These are phyloP conservation scores for Takifugu flavidus DNA, from an alignment of 2,113 vertebrate genomes.

Conservation along the genomic window DNA sequence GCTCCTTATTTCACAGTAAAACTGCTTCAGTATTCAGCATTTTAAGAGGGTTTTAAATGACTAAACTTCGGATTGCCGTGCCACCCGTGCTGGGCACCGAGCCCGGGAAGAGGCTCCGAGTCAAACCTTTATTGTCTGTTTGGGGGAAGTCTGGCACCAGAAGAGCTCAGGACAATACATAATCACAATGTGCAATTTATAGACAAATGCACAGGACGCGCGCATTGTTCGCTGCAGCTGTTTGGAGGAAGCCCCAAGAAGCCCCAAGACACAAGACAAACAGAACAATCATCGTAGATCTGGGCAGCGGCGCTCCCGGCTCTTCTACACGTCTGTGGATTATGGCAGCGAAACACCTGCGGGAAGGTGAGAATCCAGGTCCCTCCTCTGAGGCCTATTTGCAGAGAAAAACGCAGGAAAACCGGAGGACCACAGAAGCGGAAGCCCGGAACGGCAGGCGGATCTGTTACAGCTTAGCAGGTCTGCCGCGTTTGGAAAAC, in stretches of 20 bases:
- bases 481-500: slow-evolving; percentile 23
- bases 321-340: no score
- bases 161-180: slow-evolving; percentile 21
- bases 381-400: slow-evolving; percentile 18
- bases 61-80: not conserved
- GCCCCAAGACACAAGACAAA: slow-evolving; percentile 15
- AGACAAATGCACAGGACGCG: not conserved
- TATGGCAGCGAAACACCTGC: not conserved
- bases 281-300: not conserved
- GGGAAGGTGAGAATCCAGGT: not conserved
- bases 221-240: slow-evolving; percentile 16
- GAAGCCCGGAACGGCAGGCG: slow-evolving; percentile 8
- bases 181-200: slow-evolving; percentile 19
- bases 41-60: no score
- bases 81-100: slow-evolving; percentile 12
- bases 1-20: no score
- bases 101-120: slow-evolving; percentile 16
- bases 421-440: slow-evolving; percentile 3
- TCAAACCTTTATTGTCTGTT: slow-evolving; percentile 36
- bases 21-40: no score
- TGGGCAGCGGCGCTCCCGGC: no score
- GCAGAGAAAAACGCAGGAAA: slow-evolving; percentile 7
- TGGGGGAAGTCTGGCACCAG: slow-evolving; percentile 20
- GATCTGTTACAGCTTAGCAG: slow-evolving; percentile 30
- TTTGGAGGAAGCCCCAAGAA: slow-evolving; percentile 10